Evolutionary conservation across 2,797 vertebrate species (phyloP), one percentile per base, ranked within the genome.

Genomic region (Sebastes aleutianus): DNA sequence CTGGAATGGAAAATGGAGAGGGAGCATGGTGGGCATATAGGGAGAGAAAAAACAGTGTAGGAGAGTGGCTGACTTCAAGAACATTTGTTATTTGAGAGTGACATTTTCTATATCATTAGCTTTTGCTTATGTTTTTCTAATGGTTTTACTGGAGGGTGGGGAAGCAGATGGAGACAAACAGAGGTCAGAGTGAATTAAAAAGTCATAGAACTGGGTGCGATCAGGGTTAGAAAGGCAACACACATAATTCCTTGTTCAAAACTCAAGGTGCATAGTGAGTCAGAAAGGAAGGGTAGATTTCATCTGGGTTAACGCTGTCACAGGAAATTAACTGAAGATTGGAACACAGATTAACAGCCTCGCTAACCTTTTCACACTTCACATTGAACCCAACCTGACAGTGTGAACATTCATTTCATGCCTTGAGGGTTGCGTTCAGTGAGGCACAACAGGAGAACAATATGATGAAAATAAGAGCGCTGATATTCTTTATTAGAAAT

Each of bases 1-100:
- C 98, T 99, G 93, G 78, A 88, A 75, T 3, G 14, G 61, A 61
- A 59, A 72, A 63, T 4, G 50, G 70, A 76, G 75, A 76, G 75
- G 65, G 69, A 75, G 71, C 31, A 36, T 8, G 73, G 63, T 71
- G 36, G 68, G 53, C 32, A 71, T 5, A 76, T 4, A 78, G 29
- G 64, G 27, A 62, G 71, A 58, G 29, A 72, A 36, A 69, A 12
- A 74, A 4, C 6, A 70, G 26, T 11, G 47, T 11, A 43, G 13
- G 22, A 68, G 68, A 64, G 39, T 34, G 54, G 4, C 58, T 16
- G 43, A 74, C 18, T 18, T 47, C 12, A 32, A 71, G 12, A 61
- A 11, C 18, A 34, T n/a, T 34, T 59, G 18, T 3, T 22, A 57
- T 72, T 57, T 6, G 13, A n/a, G 20, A 11, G 14, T 4, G 32